Conservation (phyloP, 2,797 vertebrate genomes). For the Rhynchotus rufescens region DNA sequence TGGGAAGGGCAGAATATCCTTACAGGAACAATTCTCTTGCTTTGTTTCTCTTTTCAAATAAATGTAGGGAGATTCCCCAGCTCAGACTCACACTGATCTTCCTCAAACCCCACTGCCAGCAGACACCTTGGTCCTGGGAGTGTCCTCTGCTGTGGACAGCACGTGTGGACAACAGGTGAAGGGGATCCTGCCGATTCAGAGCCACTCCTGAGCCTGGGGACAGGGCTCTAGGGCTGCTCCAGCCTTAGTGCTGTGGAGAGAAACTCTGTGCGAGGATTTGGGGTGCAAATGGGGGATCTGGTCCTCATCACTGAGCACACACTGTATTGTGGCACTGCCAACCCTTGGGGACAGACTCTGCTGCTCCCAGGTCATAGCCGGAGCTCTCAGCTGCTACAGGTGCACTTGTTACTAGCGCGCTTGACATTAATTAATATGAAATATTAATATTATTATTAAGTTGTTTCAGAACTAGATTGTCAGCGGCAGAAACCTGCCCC, state of each 20-base stretch:
- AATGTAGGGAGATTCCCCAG: not conserved
- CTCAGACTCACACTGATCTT: not conserved
- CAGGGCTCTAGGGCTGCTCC: not conserved
- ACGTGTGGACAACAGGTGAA: not conserved
- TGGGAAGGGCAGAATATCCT: not conserved
- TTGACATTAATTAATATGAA: not conserved
- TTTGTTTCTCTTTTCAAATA: not conserved
- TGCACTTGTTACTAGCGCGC: not conserved
- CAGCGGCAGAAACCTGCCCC: not conserved
- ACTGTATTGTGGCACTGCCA: accelerated
- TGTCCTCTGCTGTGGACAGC: not conserved
- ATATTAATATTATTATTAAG: not conserved
- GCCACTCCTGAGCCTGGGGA: not conserved
- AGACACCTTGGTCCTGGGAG: not conserved
- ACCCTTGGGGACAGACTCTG: not conserved
- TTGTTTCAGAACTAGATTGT: not conserved
- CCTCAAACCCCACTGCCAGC: not conserved
- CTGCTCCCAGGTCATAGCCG: not conserved
- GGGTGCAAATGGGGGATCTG: not conserved
- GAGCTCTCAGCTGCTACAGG: not conserved
- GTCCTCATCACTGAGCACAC: not conserved
- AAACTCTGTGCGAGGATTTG: not conserved
- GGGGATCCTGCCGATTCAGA: not conserved
- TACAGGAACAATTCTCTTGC: not conserved
- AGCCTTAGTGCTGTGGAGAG: not conserved